Evolutionary conservation across 2,113 vertebrate genomes (phyloP), one percentile per base, ranked within the genome.

Genomic region (Shinisaurus crocodilurus): DNA sequence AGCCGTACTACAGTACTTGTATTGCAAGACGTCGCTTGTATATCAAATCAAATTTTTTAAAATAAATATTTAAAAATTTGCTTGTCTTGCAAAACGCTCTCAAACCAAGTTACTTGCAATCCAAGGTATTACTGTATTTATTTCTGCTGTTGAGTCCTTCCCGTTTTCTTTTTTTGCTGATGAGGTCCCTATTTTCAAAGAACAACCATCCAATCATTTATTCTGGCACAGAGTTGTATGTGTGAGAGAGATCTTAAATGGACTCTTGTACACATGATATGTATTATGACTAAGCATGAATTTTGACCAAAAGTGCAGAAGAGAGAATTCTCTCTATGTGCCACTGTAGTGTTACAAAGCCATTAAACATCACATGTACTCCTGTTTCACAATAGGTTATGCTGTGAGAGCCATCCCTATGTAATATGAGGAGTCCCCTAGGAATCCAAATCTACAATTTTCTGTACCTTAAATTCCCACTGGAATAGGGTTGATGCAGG

Each of bases 381-480:
- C 50, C 89, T 93, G 72, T 81, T 70, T 65, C 50, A 90, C 27
- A 81, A 69, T 85, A 92, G 89, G 89, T 5, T 65, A 13, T 18
- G 9, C 87, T 92, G 48, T 90, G 90, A 91, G 40, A 88, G 7
- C 90, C 90, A 74, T 86, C 77, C 92, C 79, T 0, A 0, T 87
- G 93, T 92, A 94, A 95, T 88, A 23, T 29, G 89, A 95, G 90
- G 86, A 94, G 86, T 91, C 93, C 91, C 90, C 92, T 84, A 91
- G 94, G 90, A 93, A 10, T 77, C 79, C 2, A 34, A 82, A 92
- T 88, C 85, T 86, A 63, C 45, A 63, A 69, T 87, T 91, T 79
- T 89, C 82, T 91, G 77, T 86, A 88, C 91, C 87, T 93, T 95
- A 91, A 20, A 0, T 84, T 95, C 88, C 93, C 70, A 54, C 43